These are phyloP conservation scores for Nycticryphes semicollaris DNA, from an alignment of 2,113 vertebrate genomes.

Conservation along the genomic window DNA sequence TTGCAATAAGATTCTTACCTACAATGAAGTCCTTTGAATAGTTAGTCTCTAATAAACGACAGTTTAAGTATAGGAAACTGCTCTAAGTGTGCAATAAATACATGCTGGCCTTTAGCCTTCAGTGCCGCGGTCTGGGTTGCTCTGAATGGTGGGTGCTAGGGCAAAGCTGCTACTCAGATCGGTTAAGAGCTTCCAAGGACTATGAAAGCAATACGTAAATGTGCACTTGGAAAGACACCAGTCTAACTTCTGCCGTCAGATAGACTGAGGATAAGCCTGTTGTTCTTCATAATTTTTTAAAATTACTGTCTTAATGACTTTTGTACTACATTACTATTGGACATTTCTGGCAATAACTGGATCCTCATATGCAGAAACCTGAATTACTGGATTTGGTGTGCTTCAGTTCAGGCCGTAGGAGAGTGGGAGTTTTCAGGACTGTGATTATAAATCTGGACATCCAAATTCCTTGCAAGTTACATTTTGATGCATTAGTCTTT, in stretches of 20 bases:
- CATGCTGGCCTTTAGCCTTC: slow-evolving; percentile 66
- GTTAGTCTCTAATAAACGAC: slow-evolving; percentile 11
- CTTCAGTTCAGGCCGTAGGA: background rate
- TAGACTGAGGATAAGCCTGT: background rate
- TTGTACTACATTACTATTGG: background rate
- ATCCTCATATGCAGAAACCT: background rate
- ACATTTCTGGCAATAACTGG: background rate
- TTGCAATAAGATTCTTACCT: slow-evolving; percentile 12
- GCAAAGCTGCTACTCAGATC: slow-evolving; percentile 38
- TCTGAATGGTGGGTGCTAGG: slow-evolving; percentile 63
- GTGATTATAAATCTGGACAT: background rate
- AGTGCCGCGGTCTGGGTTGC: slow-evolving; percentile 61
- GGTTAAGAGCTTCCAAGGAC: slow-evolving; percentile 48
- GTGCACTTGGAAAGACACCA: slow-evolving; percentile 7
- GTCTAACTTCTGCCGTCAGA: background rate
- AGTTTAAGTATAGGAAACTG: slow-evolving; percentile 61
- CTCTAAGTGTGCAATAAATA: slow-evolving; percentile 56
- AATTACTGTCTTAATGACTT: background rate
- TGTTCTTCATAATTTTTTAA: background rate
- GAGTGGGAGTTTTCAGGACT: background rate
- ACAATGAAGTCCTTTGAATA: slow-evolving; percentile 5
- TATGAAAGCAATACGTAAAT: slow-evolving; percentile 41
- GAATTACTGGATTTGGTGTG: background rate
- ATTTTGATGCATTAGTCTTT: slow-evolving; percentile 16
- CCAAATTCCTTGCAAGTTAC: background rate